Conservation (phyloP, 2,113 vertebrate species). For the Bucco capensis region DNA sequence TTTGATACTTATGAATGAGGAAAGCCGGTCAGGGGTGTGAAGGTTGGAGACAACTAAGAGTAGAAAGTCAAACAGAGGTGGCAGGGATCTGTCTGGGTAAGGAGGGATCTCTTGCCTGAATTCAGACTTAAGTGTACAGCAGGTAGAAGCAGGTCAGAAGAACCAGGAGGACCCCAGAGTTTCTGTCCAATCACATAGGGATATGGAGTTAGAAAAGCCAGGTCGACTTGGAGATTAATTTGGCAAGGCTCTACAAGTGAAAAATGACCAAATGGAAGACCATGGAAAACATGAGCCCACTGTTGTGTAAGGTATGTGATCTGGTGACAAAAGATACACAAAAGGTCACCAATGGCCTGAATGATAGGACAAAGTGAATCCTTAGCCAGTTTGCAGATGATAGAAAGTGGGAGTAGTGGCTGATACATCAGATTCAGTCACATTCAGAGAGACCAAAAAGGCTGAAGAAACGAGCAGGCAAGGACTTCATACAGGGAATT, state of each 20-base stretch:
- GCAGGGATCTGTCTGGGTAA: background rate
- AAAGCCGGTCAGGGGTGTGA: background rate
- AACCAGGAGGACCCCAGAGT: background rate
- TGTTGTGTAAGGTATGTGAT: background rate
- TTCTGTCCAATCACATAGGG: background rate
- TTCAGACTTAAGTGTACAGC: background rate
- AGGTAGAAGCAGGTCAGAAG: background rate
- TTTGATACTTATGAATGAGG: background rate
- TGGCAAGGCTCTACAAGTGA: background rate
- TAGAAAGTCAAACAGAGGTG: background rate
- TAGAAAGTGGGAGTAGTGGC: background rate
- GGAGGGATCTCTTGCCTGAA: background rate
- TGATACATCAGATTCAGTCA: background rate
- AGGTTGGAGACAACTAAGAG: background rate
- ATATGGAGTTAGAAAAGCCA: background rate
- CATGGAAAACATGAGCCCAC: background rate
- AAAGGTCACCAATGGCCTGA: too few relatives aligned
- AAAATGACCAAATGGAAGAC: background rate
- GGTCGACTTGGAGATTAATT: background rate
- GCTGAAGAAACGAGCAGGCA: background rate
- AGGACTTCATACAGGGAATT: background rate
- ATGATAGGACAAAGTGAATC: too few relatives aligned
- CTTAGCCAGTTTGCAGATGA: too few relatives aligned
- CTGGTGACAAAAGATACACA: too few relatives aligned
- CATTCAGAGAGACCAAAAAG: background rate